Evolutionary conservation across 1,140 invertebrate genomes (phyloP).

Genomic region (Bicyclus anynana): DNA sequence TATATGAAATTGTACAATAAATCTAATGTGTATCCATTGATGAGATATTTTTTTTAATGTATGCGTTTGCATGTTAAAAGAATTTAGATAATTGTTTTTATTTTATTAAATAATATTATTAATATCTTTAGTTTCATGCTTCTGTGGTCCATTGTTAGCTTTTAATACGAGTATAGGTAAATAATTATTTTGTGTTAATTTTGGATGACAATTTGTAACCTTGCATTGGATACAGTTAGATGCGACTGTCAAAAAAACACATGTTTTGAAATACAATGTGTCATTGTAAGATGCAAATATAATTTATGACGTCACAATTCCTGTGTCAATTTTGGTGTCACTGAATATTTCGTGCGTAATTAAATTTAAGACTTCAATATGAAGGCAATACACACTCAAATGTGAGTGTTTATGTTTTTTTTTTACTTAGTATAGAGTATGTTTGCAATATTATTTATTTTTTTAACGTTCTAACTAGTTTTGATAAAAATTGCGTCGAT

Average conservation of each 20-base stretch:
- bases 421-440: too few relatives aligned
- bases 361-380: too few relatives aligned
- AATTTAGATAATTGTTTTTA: background rate
- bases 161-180: background rate
- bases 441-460: too few relatives aligned
- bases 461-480: too few relatives aligned
- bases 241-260: background rate
- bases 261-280: too few relatives aligned
- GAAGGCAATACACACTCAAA: too few relatives aligned
- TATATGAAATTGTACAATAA: background rate
- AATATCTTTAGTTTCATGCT: background rate
- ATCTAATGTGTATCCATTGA: background rate
- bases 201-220: background rate
- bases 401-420: too few relatives aligned
- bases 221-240: background rate
- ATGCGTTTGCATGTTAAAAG: background rate
- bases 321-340: too few relatives aligned
- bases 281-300: too few relatives aligned
- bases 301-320: too few relatives aligned
- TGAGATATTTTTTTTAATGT: background rate
- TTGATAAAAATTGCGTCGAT: too few relatives aligned
- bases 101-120: background rate
- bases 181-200: background rate
- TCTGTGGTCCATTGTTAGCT: background rate
- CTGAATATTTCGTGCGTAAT: too few relatives aligned